A percentile compares a stretch with the other conserved stretches of the same genome.
Evolutionary conservation across 2,888 invertebrate species (phyloP).

Genomic region (Andrena praecox): DNA sequence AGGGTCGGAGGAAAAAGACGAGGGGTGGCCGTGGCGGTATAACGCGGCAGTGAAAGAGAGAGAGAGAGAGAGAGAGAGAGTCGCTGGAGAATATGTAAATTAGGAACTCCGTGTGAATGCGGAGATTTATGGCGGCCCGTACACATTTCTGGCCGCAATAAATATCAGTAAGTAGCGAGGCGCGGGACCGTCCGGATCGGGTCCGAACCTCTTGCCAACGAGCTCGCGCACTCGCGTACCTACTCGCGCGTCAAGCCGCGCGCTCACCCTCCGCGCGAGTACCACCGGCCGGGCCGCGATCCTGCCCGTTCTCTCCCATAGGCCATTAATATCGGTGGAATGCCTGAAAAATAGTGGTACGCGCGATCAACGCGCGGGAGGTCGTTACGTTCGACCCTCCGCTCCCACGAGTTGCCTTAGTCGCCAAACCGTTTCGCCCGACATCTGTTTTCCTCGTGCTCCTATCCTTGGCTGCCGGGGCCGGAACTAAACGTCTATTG

Average conservation of each 20-base stretch:
- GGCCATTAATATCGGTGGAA: constrained; percentile 43
- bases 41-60: constrained; percentile 25
- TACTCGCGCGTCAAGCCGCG: constrained; percentile 20
- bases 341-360: constrained; percentile 49
- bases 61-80: constrained; percentile 62
- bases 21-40: constrained; percentile 18
- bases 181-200: constrained; percentile 78
- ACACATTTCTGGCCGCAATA: constrained; percentile 85
- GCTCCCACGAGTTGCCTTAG: background rate
- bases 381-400: constrained; percentile 14
- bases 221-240: constrained; percentile 29
- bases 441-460: background rate
- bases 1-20: constrained; percentile 44
- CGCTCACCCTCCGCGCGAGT: background rate
- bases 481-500: background rate
- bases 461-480: background rate
- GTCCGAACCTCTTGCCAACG: constrained; percentile 45
- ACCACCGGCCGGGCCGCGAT: background rate
- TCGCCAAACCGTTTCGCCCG: background rate
- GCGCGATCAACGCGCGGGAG: constrained; percentile 31
- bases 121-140: constrained; percentile 84
- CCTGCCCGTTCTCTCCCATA: constrained; percentile 15
- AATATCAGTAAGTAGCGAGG: constrained; percentile 85
- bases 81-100: constrained; percentile 83
- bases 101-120: constrained; percentile 85